These are phyloP conservation scores for Procambarus clarkii DNA, from an alignment of 1,140 invertebrate species.

Conservation along the genomic window DNA sequence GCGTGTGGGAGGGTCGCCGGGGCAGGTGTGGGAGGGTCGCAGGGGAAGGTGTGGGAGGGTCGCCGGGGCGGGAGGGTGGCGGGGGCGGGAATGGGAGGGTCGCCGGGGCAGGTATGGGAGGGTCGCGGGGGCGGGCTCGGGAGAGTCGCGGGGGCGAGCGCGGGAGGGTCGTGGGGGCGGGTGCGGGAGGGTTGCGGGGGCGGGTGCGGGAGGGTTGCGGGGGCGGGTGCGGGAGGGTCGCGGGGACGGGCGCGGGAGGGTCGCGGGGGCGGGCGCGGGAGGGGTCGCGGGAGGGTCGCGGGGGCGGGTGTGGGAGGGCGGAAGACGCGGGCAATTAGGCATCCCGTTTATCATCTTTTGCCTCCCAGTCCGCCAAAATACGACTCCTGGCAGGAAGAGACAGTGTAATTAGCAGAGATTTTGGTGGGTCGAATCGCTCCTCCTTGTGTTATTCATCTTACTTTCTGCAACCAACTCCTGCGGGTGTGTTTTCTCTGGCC, in stretches of 20 bases:
- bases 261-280: background rate
- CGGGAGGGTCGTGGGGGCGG: background rate
- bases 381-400: constrained; percentile 2
- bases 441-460: constrained; percentile 4
- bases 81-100: no score
- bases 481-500: background rate
- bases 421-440: background rate
- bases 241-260: background rate
- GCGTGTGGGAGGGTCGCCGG: no score
- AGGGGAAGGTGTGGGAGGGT: no score
- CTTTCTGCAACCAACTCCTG: background rate
- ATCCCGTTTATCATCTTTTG: constrained; percentile 5
- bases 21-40: no score
- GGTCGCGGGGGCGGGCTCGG: background rate
- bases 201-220: background rate
- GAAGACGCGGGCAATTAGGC: constrained; percentile 11
- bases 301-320: background rate
- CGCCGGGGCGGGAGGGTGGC: no score
- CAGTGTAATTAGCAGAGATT: constrained; percentile 31
- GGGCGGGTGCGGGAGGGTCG: background rate
- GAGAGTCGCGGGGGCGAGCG: background rate
- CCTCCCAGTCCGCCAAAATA: background rate
- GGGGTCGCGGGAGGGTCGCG: background rate
- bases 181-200: background rate
- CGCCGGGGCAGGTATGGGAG: no score